phyloP scores from a whole-genome alignment of 2,888 invertebrate genomes.

The Drosophila pseudotalamancana region DNA sequence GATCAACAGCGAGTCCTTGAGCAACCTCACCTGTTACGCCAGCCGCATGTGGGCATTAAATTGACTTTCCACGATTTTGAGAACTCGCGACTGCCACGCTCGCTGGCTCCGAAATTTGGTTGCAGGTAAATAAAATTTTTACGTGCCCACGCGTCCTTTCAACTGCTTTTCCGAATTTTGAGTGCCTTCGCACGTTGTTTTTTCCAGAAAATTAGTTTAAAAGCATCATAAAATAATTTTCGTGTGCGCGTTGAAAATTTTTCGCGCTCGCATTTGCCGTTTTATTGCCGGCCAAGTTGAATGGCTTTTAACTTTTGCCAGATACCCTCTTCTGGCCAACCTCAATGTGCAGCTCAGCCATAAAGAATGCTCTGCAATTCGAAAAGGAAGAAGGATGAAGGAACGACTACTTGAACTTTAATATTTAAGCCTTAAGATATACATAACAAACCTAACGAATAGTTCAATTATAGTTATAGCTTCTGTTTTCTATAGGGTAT shows the following conservation, averaged over 20 bases:
- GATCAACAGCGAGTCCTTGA: slow-evolving; percentile 7
- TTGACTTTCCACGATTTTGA: slow-evolving; percentile 29
- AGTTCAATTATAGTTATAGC: too few relatives aligned
- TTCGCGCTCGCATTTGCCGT: slow-evolving; percentile 60
- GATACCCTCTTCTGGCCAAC: slow-evolving; percentile 33
- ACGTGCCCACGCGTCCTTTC: slow-evolving; percentile 66
- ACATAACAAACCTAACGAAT: too few relatives aligned
- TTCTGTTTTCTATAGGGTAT: slow-evolving; percentile 28
- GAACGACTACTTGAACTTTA: too few relatives aligned
- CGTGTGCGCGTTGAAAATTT: slow-evolving; percentile 57
- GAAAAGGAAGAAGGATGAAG: too few relatives aligned
- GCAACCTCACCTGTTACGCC: slow-evolving; percentile 48
- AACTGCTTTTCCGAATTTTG: slow-evolving; percentile 39
- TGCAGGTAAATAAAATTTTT: slow-evolving; percentile 57
- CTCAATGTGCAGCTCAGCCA: too few relatives aligned
- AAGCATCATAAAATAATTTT: slow-evolving; percentile 79
- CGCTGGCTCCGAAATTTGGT: slow-evolving; percentile 30
- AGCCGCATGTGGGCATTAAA: slow-evolving; percentile 47
- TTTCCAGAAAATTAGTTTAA: slow-evolving; percentile 77
- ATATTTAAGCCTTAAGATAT: too few relatives aligned
- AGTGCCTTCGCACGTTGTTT: slow-evolving; percentile 58
- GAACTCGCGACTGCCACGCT: slow-evolving; percentile 37
- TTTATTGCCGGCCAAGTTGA: slow-evolving; percentile 67
- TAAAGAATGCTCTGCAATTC: neutral
- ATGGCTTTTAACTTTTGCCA: slow-evolving; percentile 63